Conservation (phyloP, 2,113 vertebrate species). For the Paedocypris sp. region DNA sequence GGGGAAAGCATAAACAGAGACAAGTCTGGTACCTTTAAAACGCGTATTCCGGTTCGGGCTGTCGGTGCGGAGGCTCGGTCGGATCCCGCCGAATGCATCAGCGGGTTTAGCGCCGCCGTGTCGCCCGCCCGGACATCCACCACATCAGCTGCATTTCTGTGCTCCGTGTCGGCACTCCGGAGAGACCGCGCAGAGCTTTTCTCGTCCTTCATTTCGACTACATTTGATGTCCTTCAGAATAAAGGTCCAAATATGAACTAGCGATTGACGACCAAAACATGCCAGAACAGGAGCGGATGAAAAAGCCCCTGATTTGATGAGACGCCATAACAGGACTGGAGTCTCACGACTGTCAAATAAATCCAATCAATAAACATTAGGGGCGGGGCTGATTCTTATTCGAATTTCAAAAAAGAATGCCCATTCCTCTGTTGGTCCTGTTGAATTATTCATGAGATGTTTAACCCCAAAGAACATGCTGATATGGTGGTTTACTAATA, state of each 20-base stretch:
- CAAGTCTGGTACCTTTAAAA: constrained; percentile 57
- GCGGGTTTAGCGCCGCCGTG: constrained; percentile 54
- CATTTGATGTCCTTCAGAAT: constrained; percentile 23
- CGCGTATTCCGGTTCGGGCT: constrained; percentile 60
- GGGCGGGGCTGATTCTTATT: constrained; percentile 48
- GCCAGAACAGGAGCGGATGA: constrained; percentile 45
- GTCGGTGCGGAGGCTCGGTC: constrained; percentile 44
- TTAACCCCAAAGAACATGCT: neutral
- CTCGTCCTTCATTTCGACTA: constrained; percentile 58
- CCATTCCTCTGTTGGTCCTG: constrained; percentile 23
- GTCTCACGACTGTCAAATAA: constrained; percentile 48
- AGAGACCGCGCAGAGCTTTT: constrained; percentile 37
- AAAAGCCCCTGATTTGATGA: constrained; percentile 43
- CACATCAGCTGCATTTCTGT: constrained; percentile 47
- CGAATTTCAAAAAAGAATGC: constrained; percentile 44
- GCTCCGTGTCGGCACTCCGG: constrained; percentile 38
- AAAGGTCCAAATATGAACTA: constrained; percentile 16
- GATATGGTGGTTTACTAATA: too few relatives aligned
- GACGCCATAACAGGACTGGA: constrained; percentile 59
- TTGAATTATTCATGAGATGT: constrained; percentile 32
- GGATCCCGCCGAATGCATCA: constrained; percentile 46
- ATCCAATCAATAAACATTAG: constrained; percentile 59
- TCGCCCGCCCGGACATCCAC: constrained; percentile 54
- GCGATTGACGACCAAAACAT: constrained; percentile 36
- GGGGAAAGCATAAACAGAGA: constrained; percentile 7